These are phyloP conservation scores for Agrypnia vestita DNA, from an alignment of 1,140 invertebrate genomes.

Conservation along the genomic window DNA sequence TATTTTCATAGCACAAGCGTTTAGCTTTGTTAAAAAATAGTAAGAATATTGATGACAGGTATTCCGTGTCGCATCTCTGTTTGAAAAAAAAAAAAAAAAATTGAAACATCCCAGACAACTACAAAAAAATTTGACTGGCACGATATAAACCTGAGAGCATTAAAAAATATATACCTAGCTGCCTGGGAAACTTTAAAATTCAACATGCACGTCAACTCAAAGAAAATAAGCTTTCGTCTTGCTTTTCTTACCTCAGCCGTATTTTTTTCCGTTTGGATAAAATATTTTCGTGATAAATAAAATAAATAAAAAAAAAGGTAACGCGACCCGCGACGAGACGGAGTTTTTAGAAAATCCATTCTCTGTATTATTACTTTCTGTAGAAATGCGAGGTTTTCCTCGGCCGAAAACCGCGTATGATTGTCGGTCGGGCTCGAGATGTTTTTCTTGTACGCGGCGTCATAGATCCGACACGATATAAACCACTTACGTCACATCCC, in stretches of 20 bases:
- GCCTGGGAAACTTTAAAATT: not conserved
- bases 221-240: not conserved
- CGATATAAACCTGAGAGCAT: too few species aligned
- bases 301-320: not conserved
- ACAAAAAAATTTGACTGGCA: too few species aligned
- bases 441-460: slow-evolving; percentile 19
- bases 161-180: too few species aligned
- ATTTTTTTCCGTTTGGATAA: not conserved
- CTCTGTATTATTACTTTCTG: not conserved
- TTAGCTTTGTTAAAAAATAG: too few species aligned
- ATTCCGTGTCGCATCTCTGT: too few species aligned
- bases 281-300: too few species aligned
- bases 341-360: slow-evolving; percentile 7
- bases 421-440: slow-evolving; percentile 18
- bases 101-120: too few species aligned
- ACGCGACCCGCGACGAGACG: not conserved
- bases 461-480: slow-evolving; percentile 8
- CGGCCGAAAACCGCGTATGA: not conserved
- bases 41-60: too few species aligned
- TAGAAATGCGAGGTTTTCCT: not conserved
- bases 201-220: not conserved
- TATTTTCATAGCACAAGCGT: too few species aligned
- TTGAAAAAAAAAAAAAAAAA: too few species aligned
- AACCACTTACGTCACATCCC: slow-evolving; percentile 23
- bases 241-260: not conserved